Percentiles rank a stretch among this genome's conserved stretches.
phyloP scores from a whole-genome alignment of 2,888 invertebrate species.

The Drosophila vallismaia region DNA sequence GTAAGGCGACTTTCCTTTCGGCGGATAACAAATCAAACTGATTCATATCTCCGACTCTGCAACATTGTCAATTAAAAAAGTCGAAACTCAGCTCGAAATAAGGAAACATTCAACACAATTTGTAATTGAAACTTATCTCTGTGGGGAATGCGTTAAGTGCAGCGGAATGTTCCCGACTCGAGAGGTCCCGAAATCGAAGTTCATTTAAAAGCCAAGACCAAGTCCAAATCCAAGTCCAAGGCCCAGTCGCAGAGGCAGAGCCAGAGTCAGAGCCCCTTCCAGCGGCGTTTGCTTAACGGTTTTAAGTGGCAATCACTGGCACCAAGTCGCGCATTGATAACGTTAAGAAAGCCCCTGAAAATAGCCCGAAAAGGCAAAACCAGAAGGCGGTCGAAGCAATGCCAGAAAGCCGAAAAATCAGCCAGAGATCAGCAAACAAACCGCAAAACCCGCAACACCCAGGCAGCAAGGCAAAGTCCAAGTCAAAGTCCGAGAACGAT shows the following conservation, averaged over 20 bases:
- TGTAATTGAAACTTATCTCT: slow-evolving; percentile 74
- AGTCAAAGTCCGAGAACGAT: slow-evolving; percentile 14
- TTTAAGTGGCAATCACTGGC: slow-evolving; percentile 76
- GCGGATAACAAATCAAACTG: slow-evolving; percentile 47
- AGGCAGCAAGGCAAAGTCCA: too few relatives aligned
- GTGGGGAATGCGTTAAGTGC: slow-evolving; percentile 71
- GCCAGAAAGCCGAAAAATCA: slow-evolving; percentile 62
- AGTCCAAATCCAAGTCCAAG: slow-evolving; percentile 30
- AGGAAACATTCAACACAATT: slow-evolving; percentile 66
- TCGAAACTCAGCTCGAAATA: slow-evolving; percentile 9
- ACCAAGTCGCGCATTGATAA: slow-evolving; percentile 69
- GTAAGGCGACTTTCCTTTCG: slow-evolving; percentile 7
- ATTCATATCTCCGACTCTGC: slow-evolving; percentile 56
- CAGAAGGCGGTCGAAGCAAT: slow-evolving; percentile 49
- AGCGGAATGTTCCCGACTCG: slow-evolving; percentile 59
- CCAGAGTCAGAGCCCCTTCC: slow-evolving; percentile 21
- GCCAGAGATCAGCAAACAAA: slow-evolving; percentile 71
- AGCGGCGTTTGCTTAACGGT: slow-evolving; percentile 75
- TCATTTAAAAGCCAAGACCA: slow-evolving; percentile 61
- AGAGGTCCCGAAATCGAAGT: slow-evolving; percentile 43
- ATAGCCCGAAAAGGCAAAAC: slow-evolving; percentile 27
- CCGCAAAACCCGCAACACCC: slow-evolving; percentile 20
- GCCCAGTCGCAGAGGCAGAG: slow-evolving; percentile 36
- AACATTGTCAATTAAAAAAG: slow-evolving; percentile 62
- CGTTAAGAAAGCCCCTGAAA: slow-evolving; percentile 44